Base-by-base conservation (phyloP, 2,888 invertebrate species). In the Drosophila fulvimacula region DNA sequence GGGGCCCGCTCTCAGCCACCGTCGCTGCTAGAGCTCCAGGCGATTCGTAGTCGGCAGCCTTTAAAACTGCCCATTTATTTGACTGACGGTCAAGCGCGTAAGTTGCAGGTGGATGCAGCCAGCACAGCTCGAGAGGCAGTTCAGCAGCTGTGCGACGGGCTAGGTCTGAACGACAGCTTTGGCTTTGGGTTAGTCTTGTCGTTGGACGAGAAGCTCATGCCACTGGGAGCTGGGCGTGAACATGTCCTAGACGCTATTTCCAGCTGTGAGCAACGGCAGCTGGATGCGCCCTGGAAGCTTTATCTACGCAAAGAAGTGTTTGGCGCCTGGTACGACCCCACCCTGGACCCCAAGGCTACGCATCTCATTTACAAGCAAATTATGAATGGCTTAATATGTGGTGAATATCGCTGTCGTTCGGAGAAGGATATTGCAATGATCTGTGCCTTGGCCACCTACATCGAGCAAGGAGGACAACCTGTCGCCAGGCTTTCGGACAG, bases 221-320 rank as follows among this genome's bases (percentile, higher is more conserved):
- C 98, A 0, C 92, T 98, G 64, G 98, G 98, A 38, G 96, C 96
- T 91, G 98, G 97, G 71, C 95, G 95, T 19, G 98, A 98, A 92
- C 98, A 98, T 90, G 96, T 99, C 0, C 96, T 98, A 96, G 98
- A 99, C 93, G 98, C 98, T 0, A 96, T 99, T 86, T 97, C 97
- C 0, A 98, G 98, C 91, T 98, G 98, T 92, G 98, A 99, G 91
- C 98, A 98, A 91, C 95, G 95, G 62, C 98, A 98, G 91, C 94
- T 96, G 80, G 96, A 95, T 88, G 97, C 97, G 5, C 96, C 97
- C 0, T 99, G 98, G 98, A 94, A 96, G 80, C 92, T 98, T 52
- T 97, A 96, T 92, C 95, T 96, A 91, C 94, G 97, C 56, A 96
- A 96, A 93, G 98, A 98, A 93, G 96, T 98, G 64, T 98, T 98